Evolutionary conservation across 2,113 vertebrate species (phyloP).

Genomic region (Callipepla squamata): DNA sequence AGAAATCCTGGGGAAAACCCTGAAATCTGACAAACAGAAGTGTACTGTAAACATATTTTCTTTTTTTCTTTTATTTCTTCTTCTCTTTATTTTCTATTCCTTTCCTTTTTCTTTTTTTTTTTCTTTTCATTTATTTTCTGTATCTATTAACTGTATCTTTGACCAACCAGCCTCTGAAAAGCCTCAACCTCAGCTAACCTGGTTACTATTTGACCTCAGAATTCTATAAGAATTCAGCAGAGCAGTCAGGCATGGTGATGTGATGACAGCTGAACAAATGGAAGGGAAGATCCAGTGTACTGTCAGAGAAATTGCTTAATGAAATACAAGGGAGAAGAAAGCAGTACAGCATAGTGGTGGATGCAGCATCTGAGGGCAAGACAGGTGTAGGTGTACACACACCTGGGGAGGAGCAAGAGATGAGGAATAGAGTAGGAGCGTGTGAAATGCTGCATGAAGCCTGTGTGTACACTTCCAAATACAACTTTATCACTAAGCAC

Average conservation of each 20-base stretch:
- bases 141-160: background rate
- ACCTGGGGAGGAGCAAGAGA: background rate
- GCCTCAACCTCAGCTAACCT: background rate
- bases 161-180: background rate
- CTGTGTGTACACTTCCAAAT: background rate
- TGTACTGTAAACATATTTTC: background rate
- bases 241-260: background rate
- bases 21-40: background rate
- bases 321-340: background rate
- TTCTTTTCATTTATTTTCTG: background rate
- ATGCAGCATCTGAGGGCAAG: background rate
- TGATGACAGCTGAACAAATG: background rate
- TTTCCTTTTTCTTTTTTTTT: background rate
- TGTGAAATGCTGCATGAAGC: background rate
- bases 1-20: background rate
- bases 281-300: background rate
- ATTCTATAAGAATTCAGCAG: background rate
- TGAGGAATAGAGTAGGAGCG: background rate
- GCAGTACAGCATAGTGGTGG: background rate
- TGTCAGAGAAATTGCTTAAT: background rate
- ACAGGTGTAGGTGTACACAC: background rate
- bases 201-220: background rate
- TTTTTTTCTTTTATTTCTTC: too few species aligned
- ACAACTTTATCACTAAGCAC: background rate
- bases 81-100: background rate